Base-by-base conservation (phyloP, 1,140 invertebrate genomes). In the Drosophila ohnishii region DNA sequence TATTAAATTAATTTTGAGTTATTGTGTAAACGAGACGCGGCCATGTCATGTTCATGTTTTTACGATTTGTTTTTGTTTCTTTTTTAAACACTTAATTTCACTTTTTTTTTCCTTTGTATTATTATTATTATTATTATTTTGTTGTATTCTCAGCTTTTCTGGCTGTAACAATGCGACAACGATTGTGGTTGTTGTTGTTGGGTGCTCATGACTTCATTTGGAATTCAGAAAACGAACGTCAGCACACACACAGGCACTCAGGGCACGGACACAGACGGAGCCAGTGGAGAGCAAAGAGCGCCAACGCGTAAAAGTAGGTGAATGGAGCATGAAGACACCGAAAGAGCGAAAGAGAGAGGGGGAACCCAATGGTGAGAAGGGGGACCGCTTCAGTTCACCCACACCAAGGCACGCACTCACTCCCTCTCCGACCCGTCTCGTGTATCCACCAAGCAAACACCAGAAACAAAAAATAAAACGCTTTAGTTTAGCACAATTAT, bases 171-270 rank as follows among this genome's bases (percentile, higher is more conserved):
- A 62, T 39, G 79, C 75, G 82, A 85, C 81, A 83, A 75, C 80
- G 83, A 82, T 66, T 80, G 50, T 56, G 67, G 51, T 53, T 66
- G 71, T 40, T 50, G 57, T 45, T 62, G 63, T 9, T 70, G 65
- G 74, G 69, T 83, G 75, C 79, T 87, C 83, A 88, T 88, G 84
- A 89, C 86, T 89, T 85, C 86, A 90, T 89, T 89, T 89, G 72
- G 78, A 90, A 90, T 89, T 89, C 86, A 90, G 86, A 85, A 90
- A 89, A 89, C 86, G 85, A 89, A 89, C 81, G 77, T 72, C 74
- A 71, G 70, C 58, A 78, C 11, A 56, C 42, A 56, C 37, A 61
- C 34, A 55, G 58, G 13, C 50, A 53, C 50, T 14, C 42, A 22
- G 42, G 42, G 42, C 42, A 45, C 42, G 42, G 42, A n/a, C 51